Evolutionary conservation across 2,888 invertebrate genomes (phyloP), one percentile per base, ranked within the genome.

Genomic region (Saturnia japonica): DNA sequence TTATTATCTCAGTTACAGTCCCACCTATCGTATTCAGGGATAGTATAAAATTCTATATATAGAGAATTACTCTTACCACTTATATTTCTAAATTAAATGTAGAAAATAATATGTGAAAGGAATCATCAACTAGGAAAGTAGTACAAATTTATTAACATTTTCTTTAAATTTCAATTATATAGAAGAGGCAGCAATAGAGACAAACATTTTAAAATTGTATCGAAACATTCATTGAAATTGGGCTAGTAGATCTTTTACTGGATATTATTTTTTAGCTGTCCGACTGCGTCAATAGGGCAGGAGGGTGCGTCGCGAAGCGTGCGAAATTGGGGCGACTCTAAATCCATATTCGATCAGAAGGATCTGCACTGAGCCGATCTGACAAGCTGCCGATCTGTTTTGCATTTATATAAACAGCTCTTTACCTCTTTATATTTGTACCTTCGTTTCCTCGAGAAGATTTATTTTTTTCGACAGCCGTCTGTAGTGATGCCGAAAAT

Each of bases 341-440:
- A 92, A 93, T 94, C 93, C 91, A 93, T 93, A 93, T 94, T 93
- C 93, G 91, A 94, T 93, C 93, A 91, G 87, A 80, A 85, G 89
- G 88, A 88, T 90, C 89, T 88, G 86, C 88, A 84, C 89, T 91
- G 92, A 94, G 91, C 89, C 91, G 90, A 91, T 88, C 90, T 93
- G 94, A 94, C 94, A 94, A 93, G 91, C 91, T 89, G 88, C 89
- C 90, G 92, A 92, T 89, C 94, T 93, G 91, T 88, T 94, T 94
- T 94, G 94, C 94, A 93, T 94, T 93, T 94, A 94, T 92, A 94
- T 94, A 94, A 94, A 94, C 92, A 93, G 88, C 89, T 89, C 87
- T 87, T 81, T 86, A 90, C 89, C 88, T 90, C 86, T 69, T 88
- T 88, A 90, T 90, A 89, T 88, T 72, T 75, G 74, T 73, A 86